Evolutionary conservation across 2,797 vertebrate genomes (phyloP), one percentile per base, ranked within the genome.

Genomic region (Hipposideros larvatus): DNA sequence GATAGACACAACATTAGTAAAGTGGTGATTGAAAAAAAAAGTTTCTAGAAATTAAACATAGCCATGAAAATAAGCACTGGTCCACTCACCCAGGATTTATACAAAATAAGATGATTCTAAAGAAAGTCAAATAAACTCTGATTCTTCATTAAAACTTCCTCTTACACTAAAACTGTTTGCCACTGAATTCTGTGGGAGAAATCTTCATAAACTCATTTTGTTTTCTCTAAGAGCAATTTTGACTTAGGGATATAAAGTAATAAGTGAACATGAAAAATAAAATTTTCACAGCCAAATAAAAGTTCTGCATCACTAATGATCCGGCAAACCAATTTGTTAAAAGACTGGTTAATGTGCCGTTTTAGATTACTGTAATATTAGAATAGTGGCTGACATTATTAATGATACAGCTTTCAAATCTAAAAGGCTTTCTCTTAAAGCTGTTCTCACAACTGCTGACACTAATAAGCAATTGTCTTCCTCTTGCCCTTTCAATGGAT

Each of bases 1-100:
- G 91, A 97, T 80, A 94, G 77, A 96, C 97, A 97, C 34, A 96
- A 96, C 97, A 98, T 97, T 96, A 98, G 96, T 96, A 97, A 96
- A 37, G 93, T 19, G 91, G 61, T 97, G 89, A 96, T 43, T 92
- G 87, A 51, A 73, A 80, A 93, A 98, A 43, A 43, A 43, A 71
- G 2, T 95, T 97, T 96, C 73, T 96, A 95, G 90, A 96, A 95
- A 97, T 96, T 93, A 97, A 98, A 96, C 31, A 28, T 83, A 97
- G 84, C 87, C 80, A 86, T 34, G 84, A 96, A 96, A 91, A 93
- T 66, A 75, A 96, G 68, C 85, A 70, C 18, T 46, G 77, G 80
- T 24, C 51, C 77, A 70, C 13, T n/a, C 61, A 90, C n/a, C 65
- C 48, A 31, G 55, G 37, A 26, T 41, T 89, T 77, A 46, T 63